A percentile compares a stretch with the other conserved stretches of the same genome.
These are phyloP conservation scores for Myathropa florea DNA, from an alignment of 2,888 invertebrate genomes.

Conservation along the genomic window DNA sequence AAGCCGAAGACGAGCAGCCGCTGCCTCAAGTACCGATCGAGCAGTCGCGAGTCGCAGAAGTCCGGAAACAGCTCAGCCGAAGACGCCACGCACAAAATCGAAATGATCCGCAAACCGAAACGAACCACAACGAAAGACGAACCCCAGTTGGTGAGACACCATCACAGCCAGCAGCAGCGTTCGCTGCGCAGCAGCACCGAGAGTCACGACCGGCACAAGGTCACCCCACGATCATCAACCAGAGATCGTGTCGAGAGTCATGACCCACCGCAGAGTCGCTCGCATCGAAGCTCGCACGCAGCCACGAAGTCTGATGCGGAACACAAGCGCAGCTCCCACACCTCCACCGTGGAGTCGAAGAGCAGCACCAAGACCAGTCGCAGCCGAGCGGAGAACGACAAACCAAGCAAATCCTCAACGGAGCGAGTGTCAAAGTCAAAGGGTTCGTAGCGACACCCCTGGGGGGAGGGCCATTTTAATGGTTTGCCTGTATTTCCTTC, in stretches of 20 bases:
- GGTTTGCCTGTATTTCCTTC: background rate
- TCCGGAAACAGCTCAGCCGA: constrained; percentile 61
- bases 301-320: constrained; percentile 55
- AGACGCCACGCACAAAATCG: constrained; percentile 45
- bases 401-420: constrained; percentile 57
- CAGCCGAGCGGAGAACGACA: constrained; percentile 52
- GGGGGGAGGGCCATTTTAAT: too few species aligned
- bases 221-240: constrained; percentile 72
- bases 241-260: constrained; percentile 68
- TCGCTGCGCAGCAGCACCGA: constrained; percentile 62
- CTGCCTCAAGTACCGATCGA: constrained; percentile 74
- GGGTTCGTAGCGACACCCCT: constrained; percentile 54
- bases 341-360: constrained; percentile 56
- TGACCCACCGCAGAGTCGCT: constrained; percentile 60
- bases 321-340: constrained; percentile 59
- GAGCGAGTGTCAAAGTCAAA: constrained; percentile 74
- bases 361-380: constrained; percentile 51
- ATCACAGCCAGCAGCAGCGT: constrained; percentile 49
- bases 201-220: constrained; percentile 65
- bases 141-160: constrained; percentile 45
- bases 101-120: constrained; percentile 56
- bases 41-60: constrained; percentile 71
- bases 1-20: constrained; percentile 73
- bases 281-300: constrained; percentile 54
- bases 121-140: constrained; percentile 69